Percentiles rank a stretch among this genome's conserved stretches.
phyloP scores from a whole-genome alignment of 2,113 vertebrate species.

The Alaudala cheleensis region DNA sequence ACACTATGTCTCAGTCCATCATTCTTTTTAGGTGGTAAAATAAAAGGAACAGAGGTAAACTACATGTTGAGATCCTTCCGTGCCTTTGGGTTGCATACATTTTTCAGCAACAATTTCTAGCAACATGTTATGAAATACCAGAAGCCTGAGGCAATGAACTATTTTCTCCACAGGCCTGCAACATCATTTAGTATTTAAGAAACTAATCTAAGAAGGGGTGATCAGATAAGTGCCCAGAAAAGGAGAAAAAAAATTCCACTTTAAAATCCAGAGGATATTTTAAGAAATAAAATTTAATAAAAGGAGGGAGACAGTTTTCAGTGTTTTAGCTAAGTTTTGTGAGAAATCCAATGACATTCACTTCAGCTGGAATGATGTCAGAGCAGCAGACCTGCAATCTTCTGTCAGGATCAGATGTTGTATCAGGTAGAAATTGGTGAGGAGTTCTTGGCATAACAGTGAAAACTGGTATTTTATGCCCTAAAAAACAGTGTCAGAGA shows the following conservation, averaged over 20 bases:
- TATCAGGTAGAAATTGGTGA: neutral
- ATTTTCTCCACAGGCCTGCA: neutral
- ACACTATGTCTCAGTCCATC: neutral
- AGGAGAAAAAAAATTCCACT: rapidly evolving
- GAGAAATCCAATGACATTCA: neutral
- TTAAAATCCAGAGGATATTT: neutral
- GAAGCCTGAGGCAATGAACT: neutral
- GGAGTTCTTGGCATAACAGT: neutral
- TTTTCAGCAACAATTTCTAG: neutral
- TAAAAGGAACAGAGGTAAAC: neutral
- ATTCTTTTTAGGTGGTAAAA: neutral
- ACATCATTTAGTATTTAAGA: neutral
- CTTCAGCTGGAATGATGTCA: neutral
- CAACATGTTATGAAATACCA: neutral
- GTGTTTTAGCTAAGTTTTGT: neutral
- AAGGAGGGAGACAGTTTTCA: neutral
- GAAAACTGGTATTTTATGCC: neutral
- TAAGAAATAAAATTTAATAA: neutral
- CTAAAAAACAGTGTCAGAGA: neutral
- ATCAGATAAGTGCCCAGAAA: neutral
- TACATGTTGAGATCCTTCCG: neutral
- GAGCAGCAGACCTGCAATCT: neutral
- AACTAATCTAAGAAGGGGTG: neutral
- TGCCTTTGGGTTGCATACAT: neutral
- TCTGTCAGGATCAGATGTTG: neutral